Evolutionary conservation across 2,797 vertebrate genomes (phyloP).

Genomic region (Sebastes dallii): DNA sequence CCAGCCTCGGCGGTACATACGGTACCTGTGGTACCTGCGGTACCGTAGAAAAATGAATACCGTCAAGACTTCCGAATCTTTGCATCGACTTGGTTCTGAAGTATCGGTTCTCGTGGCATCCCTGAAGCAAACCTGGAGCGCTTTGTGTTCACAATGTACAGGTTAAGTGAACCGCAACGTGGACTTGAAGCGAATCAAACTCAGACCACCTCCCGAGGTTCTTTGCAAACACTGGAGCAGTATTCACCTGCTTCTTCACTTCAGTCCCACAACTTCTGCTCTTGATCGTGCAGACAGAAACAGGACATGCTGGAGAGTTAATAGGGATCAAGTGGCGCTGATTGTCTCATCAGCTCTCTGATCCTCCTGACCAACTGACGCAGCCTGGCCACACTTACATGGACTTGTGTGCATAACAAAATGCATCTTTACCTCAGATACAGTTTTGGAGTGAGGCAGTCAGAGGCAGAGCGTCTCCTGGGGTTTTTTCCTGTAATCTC

Average conservation of each 20-base stretch:
- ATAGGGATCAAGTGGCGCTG: conserved; percentile 5
- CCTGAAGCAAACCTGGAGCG: too few species aligned
- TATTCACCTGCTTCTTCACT: background rate
- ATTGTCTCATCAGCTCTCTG: conserved; percentile 20
- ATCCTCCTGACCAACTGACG: background rate
- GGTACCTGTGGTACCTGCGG: too few species aligned
- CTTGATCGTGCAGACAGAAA: background rate
- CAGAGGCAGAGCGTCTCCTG: background rate
- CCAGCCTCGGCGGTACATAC: too few species aligned
- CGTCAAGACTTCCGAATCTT: too few species aligned
- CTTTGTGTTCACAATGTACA: too few species aligned
- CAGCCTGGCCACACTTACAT: background rate
- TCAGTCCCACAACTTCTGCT: background rate
- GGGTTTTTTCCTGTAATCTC: background rate
- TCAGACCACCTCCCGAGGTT: too few species aligned
- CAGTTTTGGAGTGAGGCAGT: background rate
- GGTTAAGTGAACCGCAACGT: too few species aligned
- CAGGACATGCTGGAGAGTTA: conserved; percentile 6
- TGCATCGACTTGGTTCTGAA: too few species aligned
- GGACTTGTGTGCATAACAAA: background rate
- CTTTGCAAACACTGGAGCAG: background rate
- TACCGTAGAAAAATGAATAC: too few species aligned
- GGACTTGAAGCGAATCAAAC: too few species aligned
- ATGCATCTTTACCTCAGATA: background rate
- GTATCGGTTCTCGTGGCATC: too few species aligned